Conservation (phyloP, 2,797 vertebrate species). For the Diplodus sargus region DNA sequence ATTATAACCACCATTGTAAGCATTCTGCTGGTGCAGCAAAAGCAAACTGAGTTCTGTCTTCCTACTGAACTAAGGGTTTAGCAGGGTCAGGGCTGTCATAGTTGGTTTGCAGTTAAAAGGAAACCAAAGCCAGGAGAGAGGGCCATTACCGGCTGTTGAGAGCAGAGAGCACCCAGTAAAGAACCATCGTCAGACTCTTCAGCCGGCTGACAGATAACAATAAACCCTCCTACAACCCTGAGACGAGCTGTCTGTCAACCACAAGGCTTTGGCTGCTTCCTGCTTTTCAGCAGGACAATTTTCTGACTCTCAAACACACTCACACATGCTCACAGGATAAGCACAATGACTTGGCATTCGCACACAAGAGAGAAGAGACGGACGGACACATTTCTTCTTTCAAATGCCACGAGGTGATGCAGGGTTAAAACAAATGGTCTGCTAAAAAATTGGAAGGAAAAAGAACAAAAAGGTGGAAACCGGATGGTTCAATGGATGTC, state of each 20-base stretch:
- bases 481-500: conserved; percentile 27
- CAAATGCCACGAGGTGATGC: conserved; percentile 67
- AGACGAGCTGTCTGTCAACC: conserved; percentile 57
- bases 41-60: conserved; percentile 11
- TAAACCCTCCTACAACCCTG: conserved; percentile 53
- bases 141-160: conserved; percentile 50
- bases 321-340: conserved; percentile 42
- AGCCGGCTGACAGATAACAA: conserved; percentile 37
- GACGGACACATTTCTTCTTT: conserved; percentile 38
- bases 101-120: conserved; percentile 54
- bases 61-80: conserved; percentile 23
- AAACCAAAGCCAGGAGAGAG: conserved; percentile 50
- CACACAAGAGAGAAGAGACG: conserved; percentile 43
- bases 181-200: conserved; percentile 41
- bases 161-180: conserved; percentile 31
- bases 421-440: conserved; percentile 65
- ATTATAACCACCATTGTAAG: not conserved
- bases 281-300: conserved; percentile 27
- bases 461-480: conserved; percentile 30
- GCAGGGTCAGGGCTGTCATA: conserved; percentile 51
- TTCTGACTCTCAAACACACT: conserved; percentile 36
- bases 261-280: conserved; percentile 44
- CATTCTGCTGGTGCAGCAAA: conserved; percentile 16
- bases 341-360: conserved; percentile 50
- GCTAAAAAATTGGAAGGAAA: conserved; percentile 33